Percentiles rank a stretch among this genome's conserved stretches.
These are phyloP conservation scores for Amaurobius ferox DNA, from an alignment of 2,888 invertebrate genomes.

Conservation along the genomic window DNA sequence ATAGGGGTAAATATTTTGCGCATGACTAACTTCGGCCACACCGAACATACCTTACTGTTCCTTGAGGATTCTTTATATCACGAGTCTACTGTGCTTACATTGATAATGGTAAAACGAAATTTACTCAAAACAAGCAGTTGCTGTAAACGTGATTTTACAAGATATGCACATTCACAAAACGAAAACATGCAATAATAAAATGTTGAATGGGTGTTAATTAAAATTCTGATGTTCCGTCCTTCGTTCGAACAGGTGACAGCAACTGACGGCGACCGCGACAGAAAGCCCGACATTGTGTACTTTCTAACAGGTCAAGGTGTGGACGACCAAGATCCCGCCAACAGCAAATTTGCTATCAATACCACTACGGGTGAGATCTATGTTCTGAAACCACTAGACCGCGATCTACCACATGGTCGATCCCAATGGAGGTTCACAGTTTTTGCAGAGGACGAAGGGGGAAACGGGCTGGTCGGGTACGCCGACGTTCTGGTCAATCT, in stretches of 20 bases:
- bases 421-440: slow-evolving; percentile 98
- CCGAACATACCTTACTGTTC: too few species aligned
- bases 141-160: too few species aligned
- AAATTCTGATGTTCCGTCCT: too few species aligned
- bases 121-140: too few species aligned
- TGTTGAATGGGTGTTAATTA: too few species aligned
- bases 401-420: slow-evolving; percentile 96
- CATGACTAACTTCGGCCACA: too few species aligned
- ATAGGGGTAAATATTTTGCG: too few species aligned
- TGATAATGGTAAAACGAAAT: too few species aligned
- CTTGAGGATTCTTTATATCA: too few species aligned
- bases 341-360: slow-evolving; percentile 97
- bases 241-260: slow-evolving; percentile 87
- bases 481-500: slow-evolving; percentile 98
- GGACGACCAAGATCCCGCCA: slow-evolving; percentile 94
- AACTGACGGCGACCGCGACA: slow-evolving; percentile 95
- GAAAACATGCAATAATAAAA: too few species aligned
- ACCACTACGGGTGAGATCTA: slow-evolving; percentile 96
- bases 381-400: slow-evolving; percentile 95
- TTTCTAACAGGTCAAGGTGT: slow-evolving; percentile 96
- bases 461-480: slow-evolving; percentile 92
- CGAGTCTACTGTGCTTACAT: too few species aligned
- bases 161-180: too few species aligned
- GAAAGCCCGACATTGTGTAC: slow-evolving; percentile 96
- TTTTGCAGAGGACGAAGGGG: slow-evolving; percentile 96